Evolutionary conservation across 2,888 invertebrate genomes (phyloP).

Genomic region (Galeopsomyia nigrocyanea): DNA sequence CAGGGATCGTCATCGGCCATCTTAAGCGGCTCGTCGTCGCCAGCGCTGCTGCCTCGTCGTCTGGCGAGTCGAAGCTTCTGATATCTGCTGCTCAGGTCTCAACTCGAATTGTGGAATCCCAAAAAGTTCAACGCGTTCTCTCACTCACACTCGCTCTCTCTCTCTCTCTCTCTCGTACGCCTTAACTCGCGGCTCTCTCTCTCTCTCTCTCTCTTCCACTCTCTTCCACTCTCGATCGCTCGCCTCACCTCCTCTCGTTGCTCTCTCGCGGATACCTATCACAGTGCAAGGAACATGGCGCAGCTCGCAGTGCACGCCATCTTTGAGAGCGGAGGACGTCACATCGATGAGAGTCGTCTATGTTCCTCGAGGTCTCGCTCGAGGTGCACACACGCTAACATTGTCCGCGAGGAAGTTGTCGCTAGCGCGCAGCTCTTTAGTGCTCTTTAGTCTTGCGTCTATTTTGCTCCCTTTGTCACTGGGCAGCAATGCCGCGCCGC

Average conservation of each 20-base stretch:
- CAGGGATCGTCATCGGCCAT: constrained; percentile 77
- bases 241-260: too few relatives aligned
- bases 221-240: not conserved
- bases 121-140: constrained; percentile 58
- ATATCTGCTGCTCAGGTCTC: not conserved
- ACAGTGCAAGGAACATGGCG: constrained; percentile 66
- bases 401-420: too few relatives aligned
- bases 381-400: too few relatives aligned
- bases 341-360: constrained; percentile 37
- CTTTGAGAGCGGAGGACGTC: constrained; percentile 65
- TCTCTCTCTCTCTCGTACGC: not conserved
- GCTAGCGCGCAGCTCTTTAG: too few relatives aligned
- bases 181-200: not conserved
- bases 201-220: constrained; percentile 19
- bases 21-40: constrained; percentile 56
- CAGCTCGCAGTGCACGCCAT: constrained; percentile 64
- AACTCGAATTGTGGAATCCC: constrained; percentile 54
- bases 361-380: too few relatives aligned
- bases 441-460: too few relatives aligned
- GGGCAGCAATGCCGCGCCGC: too few relatives aligned
- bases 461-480: too few relatives aligned
- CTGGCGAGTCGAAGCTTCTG: not conserved
- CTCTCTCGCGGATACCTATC: constrained; percentile 51
- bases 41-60: constrained; percentile 21
- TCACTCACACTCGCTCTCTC: not conserved